Evolutionary conservation across 2,113 vertebrate genomes (phyloP).

Genomic region (Leucosticte australis): DNA sequence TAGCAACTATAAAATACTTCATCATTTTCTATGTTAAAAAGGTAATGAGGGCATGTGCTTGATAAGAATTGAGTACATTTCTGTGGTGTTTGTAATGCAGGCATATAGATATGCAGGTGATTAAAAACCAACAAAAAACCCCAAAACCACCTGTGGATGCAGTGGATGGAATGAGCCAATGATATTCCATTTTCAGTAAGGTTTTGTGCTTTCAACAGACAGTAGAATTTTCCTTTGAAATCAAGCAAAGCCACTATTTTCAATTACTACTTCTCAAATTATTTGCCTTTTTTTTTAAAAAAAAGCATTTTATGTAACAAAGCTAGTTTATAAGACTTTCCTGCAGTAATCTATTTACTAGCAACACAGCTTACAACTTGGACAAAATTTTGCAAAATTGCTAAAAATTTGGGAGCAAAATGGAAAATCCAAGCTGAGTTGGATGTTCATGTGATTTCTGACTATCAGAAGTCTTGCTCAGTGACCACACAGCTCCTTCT

Average conservation of each 20-base stretch:
- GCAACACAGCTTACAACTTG: not conserved
- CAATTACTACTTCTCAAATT: not conserved
- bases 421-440: not conserved
- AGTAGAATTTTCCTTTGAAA: not conserved
- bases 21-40: slow-evolving; percentile 96
- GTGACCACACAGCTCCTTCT: not conserved
- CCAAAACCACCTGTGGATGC: not conserved
- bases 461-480: not conserved
- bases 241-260: not conserved
- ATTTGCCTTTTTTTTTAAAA: not conserved
- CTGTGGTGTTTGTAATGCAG: not conserved
- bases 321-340: not conserved
- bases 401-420: not conserved
- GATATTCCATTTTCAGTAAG: not conserved
- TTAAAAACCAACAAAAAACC: not conserved
- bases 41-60: slow-evolving; percentile 67
- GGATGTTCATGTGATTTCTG: not conserved
- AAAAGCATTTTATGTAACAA: not conserved
- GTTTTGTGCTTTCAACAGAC: not conserved
- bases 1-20: slow-evolving; percentile 91
- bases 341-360: not conserved
- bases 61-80: not conserved
- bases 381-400: not conserved
- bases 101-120: not conserved
- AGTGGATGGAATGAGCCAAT: not conserved